Conservation (phyloP, 2,113 vertebrate genomes). For the Grantiella picta region DNA sequence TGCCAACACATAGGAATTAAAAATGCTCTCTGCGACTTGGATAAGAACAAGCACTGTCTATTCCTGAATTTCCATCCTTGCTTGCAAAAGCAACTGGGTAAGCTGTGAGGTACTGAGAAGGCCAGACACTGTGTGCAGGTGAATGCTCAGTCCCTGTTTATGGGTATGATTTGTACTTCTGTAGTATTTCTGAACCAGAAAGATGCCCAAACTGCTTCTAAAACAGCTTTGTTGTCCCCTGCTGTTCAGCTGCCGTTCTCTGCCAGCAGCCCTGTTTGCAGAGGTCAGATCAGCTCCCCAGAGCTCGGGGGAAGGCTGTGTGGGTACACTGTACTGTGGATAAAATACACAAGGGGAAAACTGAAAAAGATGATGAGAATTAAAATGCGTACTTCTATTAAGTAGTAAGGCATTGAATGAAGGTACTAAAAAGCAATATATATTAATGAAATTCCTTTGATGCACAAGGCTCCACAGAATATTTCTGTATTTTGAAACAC, state of each 20-base stretch:
- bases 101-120: not conserved
- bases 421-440: not conserved
- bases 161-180: not conserved
- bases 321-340: not conserved
- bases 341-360: not conserved
- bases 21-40: not conserved
- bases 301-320: not conserved
- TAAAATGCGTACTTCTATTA: not conserved
- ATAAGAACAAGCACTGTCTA: not conserved
- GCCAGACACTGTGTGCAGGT: not conserved
- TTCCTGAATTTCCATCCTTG: not conserved
- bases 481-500: not conserved
- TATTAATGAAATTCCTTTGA: not conserved
- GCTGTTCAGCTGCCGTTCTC: not conserved
- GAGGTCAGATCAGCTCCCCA: not conserved
- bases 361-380: not conserved
- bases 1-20: not conserved
- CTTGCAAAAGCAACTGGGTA: not conserved
- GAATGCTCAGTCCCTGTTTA: not conserved
- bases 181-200: not conserved
- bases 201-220: not conserved
- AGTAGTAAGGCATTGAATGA: not conserved
- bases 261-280: not conserved
- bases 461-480: not conserved
- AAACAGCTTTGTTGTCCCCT: not conserved